Evolutionary conservation across 1,140 invertebrate species (phyloP).

Genomic region (Hermetia illucens): DNA sequence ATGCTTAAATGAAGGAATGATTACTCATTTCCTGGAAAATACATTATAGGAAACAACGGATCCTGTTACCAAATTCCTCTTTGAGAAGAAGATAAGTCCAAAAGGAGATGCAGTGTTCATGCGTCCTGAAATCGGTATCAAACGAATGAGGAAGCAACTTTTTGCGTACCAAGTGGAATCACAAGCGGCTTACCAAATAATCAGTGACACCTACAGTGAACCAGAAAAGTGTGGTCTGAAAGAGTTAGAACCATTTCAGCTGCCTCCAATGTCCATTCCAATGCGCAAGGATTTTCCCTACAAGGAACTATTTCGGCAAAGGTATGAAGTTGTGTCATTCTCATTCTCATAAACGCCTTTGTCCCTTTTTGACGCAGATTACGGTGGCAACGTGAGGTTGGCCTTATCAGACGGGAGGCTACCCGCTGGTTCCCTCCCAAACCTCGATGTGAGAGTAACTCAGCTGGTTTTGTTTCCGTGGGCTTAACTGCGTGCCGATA

Average conservation of each 20-base stretch:
- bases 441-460: conserved; percentile 32
- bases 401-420: conserved; percentile 25
- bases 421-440: conserved; percentile 29
- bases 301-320: conserved; percentile 35
- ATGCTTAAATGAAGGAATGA: neutral
- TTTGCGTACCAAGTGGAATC: conserved; percentile 42
- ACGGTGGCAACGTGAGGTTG: conserved; percentile 30
- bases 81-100: conserved; percentile 35
- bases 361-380: conserved; percentile 16
- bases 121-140: conserved; percentile 34
- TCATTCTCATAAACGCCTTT: neutral
- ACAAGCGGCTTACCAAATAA: conserved; percentile 37
- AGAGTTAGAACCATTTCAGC: conserved; percentile 37
- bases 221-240: conserved; percentile 41
- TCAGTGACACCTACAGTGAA: conserved; percentile 40
- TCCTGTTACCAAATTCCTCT: conserved; percentile 34
- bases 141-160: conserved; percentile 33
- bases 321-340: conserved; percentile 16
- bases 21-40: neutral
- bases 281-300: conserved; percentile 39
- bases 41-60: conserved; percentile 34
- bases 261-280: conserved; percentile 35
- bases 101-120: conserved; percentile 35
- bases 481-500: conserved; percentile 34
- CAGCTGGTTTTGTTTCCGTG: conserved; percentile 34